Evolutionary conservation across 2,888 invertebrate species (phyloP).

Genomic region (Morinoia aosen): DNA sequence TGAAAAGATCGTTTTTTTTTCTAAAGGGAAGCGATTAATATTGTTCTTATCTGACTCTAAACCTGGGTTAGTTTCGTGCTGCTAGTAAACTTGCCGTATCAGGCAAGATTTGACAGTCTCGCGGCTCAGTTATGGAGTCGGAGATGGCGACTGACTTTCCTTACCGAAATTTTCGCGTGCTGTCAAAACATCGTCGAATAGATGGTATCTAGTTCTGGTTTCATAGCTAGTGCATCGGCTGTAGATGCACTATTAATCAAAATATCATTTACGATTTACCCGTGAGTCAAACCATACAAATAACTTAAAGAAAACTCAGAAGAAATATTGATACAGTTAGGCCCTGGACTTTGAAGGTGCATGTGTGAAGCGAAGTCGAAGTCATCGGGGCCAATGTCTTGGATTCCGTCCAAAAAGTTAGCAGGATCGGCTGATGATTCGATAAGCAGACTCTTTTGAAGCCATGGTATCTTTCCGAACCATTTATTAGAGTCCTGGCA

Average conservation of each 20-base stretch:
- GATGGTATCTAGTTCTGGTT: not conserved
- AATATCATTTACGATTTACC: not conserved
- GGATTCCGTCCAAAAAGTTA: conserved; percentile 48
- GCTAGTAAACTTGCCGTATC: no score
- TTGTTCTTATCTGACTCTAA: not conserved
- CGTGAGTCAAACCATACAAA: no score
- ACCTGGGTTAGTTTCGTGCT: not conserved
- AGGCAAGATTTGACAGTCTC: no score
- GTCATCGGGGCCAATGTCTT: conserved; percentile 38
- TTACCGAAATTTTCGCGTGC: not conserved
- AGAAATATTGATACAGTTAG: not conserved
- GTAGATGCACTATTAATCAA: not conserved
- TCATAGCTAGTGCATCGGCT: not conserved
- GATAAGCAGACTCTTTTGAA: conserved; percentile 51
- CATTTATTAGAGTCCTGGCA: conserved; percentile 22
- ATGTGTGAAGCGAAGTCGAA: conserved; percentile 7
- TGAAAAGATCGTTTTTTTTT: no score
- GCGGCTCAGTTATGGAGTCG: not conserved
- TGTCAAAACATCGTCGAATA: not conserved
- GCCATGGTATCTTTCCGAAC: conserved; percentile 39
- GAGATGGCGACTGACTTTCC: not conserved
- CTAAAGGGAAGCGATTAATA: not conserved
- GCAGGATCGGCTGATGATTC: conserved; percentile 47
- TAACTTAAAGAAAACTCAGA: not conserved
- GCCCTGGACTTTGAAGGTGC: conserved; percentile 20